phyloP scores from a whole-genome alignment of 2,888 invertebrate genomes.

The Notodonta dromedarius region DNA sequence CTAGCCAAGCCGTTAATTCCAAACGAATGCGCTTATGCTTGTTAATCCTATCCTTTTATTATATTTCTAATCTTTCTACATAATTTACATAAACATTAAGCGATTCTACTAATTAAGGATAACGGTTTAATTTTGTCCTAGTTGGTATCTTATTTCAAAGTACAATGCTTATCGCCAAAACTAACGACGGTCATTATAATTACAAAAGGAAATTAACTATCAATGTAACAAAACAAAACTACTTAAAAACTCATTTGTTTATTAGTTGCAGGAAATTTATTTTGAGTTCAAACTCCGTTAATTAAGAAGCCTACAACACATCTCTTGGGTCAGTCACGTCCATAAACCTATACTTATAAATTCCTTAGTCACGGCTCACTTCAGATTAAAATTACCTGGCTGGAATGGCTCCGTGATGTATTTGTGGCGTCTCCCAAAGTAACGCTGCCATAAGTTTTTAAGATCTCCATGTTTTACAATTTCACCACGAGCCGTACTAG shows the following conservation, averaged over 20 bases:
- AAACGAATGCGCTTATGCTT: background rate
- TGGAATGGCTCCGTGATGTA: conserved; percentile 73
- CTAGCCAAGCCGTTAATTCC: conserved; percentile 49
- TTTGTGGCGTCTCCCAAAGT: conserved; percentile 66
- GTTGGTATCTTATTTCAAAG: background rate
- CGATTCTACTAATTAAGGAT: background rate
- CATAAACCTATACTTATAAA: too few species aligned
- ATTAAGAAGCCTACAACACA: background rate
- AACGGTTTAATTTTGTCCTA: background rate
- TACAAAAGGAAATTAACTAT: background rate
- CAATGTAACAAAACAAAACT: background rate
- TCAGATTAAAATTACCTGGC: conserved; percentile 59
- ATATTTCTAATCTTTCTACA: background rate
- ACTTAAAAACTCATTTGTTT: conserved; percentile 1
- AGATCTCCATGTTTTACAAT: conserved; percentile 62
- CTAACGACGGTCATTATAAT: background rate
- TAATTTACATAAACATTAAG: background rate
- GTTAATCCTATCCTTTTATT: background rate
- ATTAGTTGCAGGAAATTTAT: background rate
- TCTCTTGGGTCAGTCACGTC: background rate
- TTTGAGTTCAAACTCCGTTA: background rate
- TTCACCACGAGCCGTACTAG: conserved; percentile 26
- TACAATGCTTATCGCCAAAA: background rate
- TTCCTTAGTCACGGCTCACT: background rate
- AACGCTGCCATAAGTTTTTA: conserved; percentile 68